Conservation (phyloP, 2,113 vertebrate species). For the Megaceryle maxima region DNA sequence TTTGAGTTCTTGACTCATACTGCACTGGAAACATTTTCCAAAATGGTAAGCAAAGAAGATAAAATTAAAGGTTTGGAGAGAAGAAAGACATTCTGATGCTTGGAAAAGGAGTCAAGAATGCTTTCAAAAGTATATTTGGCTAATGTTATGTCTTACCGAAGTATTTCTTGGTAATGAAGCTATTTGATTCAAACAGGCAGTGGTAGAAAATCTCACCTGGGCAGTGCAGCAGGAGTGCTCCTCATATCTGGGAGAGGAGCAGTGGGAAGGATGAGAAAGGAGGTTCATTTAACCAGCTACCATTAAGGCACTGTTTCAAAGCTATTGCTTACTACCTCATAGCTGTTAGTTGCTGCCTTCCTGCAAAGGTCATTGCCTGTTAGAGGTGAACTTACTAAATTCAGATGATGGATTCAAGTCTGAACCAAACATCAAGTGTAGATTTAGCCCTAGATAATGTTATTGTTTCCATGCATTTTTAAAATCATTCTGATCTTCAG, state of each 20-base stretch:
- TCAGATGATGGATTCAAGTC: not conserved
- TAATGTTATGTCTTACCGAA: not conserved
- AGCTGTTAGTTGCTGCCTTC: not conserved
- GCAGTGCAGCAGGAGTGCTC: not conserved
- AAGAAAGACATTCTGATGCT: not conserved
- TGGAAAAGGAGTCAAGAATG: not conserved
- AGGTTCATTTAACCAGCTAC: not conserved
- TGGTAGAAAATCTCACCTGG: not conserved
- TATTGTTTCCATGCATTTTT: not conserved
- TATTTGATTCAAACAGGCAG: not conserved
- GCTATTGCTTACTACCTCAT: not conserved
- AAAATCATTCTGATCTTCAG: not conserved
- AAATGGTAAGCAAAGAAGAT: not conserved
- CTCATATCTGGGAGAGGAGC: not conserved
- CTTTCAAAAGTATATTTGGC: not conserved
- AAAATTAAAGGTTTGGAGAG: not conserved
- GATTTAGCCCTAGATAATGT: not conserved
- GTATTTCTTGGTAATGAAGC: not conserved
- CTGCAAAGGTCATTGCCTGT: not conserved
- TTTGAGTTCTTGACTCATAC: not conserved
- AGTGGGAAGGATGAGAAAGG: not conserved
- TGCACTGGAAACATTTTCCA: not conserved
- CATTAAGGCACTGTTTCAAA: accelerated
- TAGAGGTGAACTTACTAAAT: not conserved
- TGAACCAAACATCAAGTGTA: not conserved